Evolutionary conservation across 2,888 invertebrate species (phyloP), one percentile per base, ranked within the genome.

Genomic region (Panorpa germanica): DNA sequence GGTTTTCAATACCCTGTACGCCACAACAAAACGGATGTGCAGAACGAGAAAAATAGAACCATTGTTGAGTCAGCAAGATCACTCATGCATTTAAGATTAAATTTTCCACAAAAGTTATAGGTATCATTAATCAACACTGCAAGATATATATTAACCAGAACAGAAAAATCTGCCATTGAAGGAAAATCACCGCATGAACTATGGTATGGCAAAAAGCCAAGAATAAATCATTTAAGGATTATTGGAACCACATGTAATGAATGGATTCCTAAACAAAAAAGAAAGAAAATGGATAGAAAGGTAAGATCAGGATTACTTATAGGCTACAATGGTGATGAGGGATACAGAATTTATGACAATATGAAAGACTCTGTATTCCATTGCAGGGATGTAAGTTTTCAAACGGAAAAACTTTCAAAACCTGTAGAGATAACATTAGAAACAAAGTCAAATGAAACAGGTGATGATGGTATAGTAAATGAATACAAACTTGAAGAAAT

Each of bases 21-120:
- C 40, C 45, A 13, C 34, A 44, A 25, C 41, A 45, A 31, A 45
- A 44, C 23, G 42, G 43, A 3, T 14, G 38, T 4, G 39, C 40
- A 6, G 43, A 44, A 27, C 23, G 43, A 17, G n/a, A 35, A 38
- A 24, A 40, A 38, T 19, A 28, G 38, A 8, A 37, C 39, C 2
- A 30, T 41, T 3, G 25, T 40, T 7, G 40, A 40, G 31, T 36
- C 32, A 12, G 43, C 35, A 16, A 22, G 38, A 17, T 26, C 32
- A 9, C 24, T 35, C 28, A 29, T 34, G 27, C 8, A 29, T 27
- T 13, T 37, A 33, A 25, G 28, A 32, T 11, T 31, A 27, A 36
- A 34, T 25, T 14, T 39, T 0, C 31, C 33, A 24, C 15, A 33
- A 13, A 29, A 38, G n/a, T 10, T 38, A 4, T 40, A 39, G 41